Evolutionary conservation across 2,888 invertebrate species (phyloP), one percentile per base, ranked within the genome.

Genomic region (Callyntrura guangdongensis): DNA sequence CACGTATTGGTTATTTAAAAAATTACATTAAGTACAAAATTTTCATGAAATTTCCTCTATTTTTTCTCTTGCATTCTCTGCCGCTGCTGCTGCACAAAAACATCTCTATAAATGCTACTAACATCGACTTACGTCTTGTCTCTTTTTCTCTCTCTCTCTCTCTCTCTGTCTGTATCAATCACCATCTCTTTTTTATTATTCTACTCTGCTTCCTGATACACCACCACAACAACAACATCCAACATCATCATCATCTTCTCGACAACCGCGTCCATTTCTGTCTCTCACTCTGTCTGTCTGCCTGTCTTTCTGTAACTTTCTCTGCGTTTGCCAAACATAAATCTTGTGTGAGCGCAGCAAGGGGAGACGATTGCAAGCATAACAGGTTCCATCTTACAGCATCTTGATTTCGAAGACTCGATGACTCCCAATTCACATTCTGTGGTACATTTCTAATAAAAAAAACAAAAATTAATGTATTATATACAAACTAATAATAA

Each of bases 281-380:
- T 36, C 14, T 36, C 36, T 36, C 36, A 4, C 36, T 25, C 5
- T 27, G 25, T 64, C 2, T 17, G 4, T 53, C 53, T 53, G 4
- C 8, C 27, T 14, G 27, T 67, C 20, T 67, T 20, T 9, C 61
- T 20, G 9, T 20, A 59, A 59, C 3, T n/a, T 20, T 61, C 20
- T 36, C 36, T 6, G n/a, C 20, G n/a, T 56, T 25, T 56, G 83
- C 67, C 17, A 25, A 56, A 47, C 17, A 12, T 25, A 36, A n/a
- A n/a, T 74, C 74, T 17, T 74, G 17, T 45, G 69, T 27, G 81
- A n/a, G 20, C 20, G 45, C 96, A 97, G 94, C 96, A 97, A 94
- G 97, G 97, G 94, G 97, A 97, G 96, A 97, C 97, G 96, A 97
- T 96, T 95, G 97, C 97, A 94, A 97, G 97, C 95, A 97, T 97